A percentile compares a stretch with the other conserved stretches of the same genome.
These are phyloP conservation scores for Camelus dromedarius DNA, from an alignment of 2,113 vertebrate species.

Conservation along the genomic window DNA sequence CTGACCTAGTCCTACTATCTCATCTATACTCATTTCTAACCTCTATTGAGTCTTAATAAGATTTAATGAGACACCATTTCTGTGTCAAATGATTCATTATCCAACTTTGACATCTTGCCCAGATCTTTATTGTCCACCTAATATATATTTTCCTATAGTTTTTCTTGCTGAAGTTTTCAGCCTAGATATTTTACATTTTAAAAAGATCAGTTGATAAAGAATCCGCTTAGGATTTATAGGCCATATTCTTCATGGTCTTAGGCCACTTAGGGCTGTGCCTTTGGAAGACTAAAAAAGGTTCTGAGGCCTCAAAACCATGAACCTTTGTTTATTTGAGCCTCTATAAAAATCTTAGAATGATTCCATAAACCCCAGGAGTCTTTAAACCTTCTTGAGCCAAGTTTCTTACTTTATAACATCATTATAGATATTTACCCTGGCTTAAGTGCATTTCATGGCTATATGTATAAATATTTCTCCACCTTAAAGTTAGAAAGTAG, in stretches of 20 bases:
- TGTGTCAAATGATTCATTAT: not conserved
- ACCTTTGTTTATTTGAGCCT: not conserved
- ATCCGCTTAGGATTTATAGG: not conserved
- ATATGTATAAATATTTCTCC: not conserved
- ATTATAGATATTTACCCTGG: not conserved
- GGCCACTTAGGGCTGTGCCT: not conserved
- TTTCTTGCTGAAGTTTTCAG: constrained; percentile 11
- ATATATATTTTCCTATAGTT: not conserved
- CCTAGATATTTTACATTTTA: not conserved
- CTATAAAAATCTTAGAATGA: not conserved
- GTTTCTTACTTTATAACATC: not conserved
- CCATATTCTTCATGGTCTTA: not conserved
- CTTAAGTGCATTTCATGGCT: not conserved
- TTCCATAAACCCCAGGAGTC: not conserved
- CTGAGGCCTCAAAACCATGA: not conserved
- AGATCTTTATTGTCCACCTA: constrained; percentile 8
- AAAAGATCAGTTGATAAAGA: not conserved
- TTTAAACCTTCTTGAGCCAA: not conserved
- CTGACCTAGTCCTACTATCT: not conserved
- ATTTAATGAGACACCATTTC: constrained; percentile 16
- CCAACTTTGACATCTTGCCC: not conserved
- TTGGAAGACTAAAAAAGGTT: not conserved
- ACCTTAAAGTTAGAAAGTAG: not conserved
- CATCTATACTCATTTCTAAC: not conserved
- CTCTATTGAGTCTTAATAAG: not conserved